Evolutionary conservation across 2,113 vertebrate genomes (phyloP).

Genomic region (Pangasianodon gigas): DNA sequence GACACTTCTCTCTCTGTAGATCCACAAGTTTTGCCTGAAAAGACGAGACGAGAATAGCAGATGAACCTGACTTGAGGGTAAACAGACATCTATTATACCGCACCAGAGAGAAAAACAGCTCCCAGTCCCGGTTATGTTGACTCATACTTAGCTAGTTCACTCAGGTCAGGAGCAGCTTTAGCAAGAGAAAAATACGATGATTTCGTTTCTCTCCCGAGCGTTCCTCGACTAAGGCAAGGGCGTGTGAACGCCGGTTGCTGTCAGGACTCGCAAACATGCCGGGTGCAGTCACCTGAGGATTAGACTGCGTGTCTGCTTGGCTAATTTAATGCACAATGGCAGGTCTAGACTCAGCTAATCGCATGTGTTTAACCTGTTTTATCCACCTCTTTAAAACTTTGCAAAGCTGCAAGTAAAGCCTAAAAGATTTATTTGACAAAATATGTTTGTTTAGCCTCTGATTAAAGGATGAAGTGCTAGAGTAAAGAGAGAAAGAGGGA

Average conservation of each 20-base stretch:
- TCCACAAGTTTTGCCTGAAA: slow-evolving; percentile 76
- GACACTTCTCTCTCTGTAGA: slow-evolving; percentile 84
- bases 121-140: slow-evolving; percentile 27
- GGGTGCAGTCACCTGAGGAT: slow-evolving; percentile 11
- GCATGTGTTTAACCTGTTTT: slow-evolving; percentile 41
- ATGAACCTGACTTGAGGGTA: slow-evolving; percentile 78
- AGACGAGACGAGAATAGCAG: slow-evolving; percentile 80
- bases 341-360: slow-evolving; percentile 6
- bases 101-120: not conserved
- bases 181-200: not conserved
- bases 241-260: not conserved
- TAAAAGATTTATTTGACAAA: slow-evolving; percentile 29
- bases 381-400: slow-evolving; percentile 19
- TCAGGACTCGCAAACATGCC: not conserved
- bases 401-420: slow-evolving; percentile 39
- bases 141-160: slow-evolving; percentile 34
- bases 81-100: slow-evolving; percentile 55
- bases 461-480: slow-evolving; percentile 39
- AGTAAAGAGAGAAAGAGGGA: not conserved
- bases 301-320: slow-evolving; percentile 13
- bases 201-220: not conserved
- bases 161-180: slow-evolving; percentile 15
- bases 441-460: slow-evolving; percentile 45
- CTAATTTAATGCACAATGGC: slow-evolving; percentile 30
- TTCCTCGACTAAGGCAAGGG: not conserved